Evolutionary conservation across 2,113 vertebrate species (phyloP), one percentile per base, ranked within the genome.

Genomic region (Morone chrysops): DNA sequence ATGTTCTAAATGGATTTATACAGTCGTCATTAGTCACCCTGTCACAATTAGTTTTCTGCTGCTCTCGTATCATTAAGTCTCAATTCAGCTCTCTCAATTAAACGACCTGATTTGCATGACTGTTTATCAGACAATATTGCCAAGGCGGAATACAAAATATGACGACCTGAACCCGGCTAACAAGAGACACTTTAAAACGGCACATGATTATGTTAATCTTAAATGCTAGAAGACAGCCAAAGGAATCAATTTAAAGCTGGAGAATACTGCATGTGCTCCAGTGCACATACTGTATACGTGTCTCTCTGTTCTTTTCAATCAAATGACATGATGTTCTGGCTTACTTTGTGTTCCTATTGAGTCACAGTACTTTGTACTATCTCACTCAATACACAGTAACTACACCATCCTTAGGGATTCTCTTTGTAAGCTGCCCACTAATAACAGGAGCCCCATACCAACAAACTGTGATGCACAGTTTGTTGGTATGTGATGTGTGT

Each of bases 41-140:
- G 88, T 83, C 84, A 83, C 82, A 90, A 81, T 62, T 77, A 77
- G 75, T 89, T 85, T 87, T 81, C 87, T 53, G 62, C 81, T n/a
- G 48, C 78, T 79, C 71, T 70, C 5, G 8, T 69, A 18, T 77
- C 62, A 81, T 83, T 62, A 76, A 74, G 83, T 75, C 79, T 89
- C 74, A 75, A 75, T 89, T 76, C 73, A 63, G 48, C 17, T 36
- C 70, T 69, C 66, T 76, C 76, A 59, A 82, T 81, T 78, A 78
- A 80, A 67, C 48, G 59, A 65, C 31, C 41, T 43, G 80, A 84
- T 84, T 50, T 60, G 81, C 56, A 70, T 38, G 59, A 76, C 40
- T 74, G 51, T 87, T 77, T 69, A 57, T 78, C 56, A 87, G 77
- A 68, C 60, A 48, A 22, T 41, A n/a, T 13, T 59, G 48, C 11